A percentile compares a stretch with the other conserved stretches of the same genome.
Evolutionary conservation across 1,140 invertebrate species (phyloP).

Genomic region (Zaprionus inermis): DNA sequence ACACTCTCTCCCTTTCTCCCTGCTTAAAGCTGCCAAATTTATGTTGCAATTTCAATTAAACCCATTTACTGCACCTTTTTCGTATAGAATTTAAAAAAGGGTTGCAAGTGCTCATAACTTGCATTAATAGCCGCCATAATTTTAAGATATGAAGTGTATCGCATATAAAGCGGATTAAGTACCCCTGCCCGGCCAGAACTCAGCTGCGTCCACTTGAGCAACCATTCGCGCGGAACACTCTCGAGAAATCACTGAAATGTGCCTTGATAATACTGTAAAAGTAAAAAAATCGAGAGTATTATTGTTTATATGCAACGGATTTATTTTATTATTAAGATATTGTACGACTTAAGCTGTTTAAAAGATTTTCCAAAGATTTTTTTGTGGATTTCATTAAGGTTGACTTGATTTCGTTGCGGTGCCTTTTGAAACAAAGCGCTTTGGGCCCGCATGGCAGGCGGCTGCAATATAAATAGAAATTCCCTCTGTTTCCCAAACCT

Average conservation of each 20-base stretch:
- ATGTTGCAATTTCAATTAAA: slow-evolving; percentile 72
- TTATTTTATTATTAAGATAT: background rate
- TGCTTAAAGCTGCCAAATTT: slow-evolving; percentile 6
- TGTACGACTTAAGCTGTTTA: background rate
- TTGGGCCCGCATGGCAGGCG: no score
- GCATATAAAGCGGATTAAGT: slow-evolving; percentile 49
- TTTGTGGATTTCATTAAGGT: background rate
- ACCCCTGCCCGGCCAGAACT: background rate
- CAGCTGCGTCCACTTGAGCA: slow-evolving; percentile 28
- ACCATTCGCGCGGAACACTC: slow-evolving; percentile 35
- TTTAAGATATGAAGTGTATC: background rate
- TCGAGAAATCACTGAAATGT: slow-evolving; percentile 42
- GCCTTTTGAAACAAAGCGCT: background rate
- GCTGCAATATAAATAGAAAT: no score
- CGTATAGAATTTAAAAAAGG: slow-evolving; percentile 48
- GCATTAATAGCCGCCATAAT: slow-evolving; percentile 20
- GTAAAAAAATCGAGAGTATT: background rate
- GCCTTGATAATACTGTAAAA: background rate
- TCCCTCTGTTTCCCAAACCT: no score
- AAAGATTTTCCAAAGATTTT: background rate
- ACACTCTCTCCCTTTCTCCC: background rate
- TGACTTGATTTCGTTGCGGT: background rate
- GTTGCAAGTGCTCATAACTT: slow-evolving; percentile 62
- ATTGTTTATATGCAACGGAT: background rate
- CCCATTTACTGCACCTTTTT: slow-evolving; percentile 34